Evolutionary conservation across 2,888 invertebrate genomes (phyloP).

Genomic region (Drosophila emarginata): DNA sequence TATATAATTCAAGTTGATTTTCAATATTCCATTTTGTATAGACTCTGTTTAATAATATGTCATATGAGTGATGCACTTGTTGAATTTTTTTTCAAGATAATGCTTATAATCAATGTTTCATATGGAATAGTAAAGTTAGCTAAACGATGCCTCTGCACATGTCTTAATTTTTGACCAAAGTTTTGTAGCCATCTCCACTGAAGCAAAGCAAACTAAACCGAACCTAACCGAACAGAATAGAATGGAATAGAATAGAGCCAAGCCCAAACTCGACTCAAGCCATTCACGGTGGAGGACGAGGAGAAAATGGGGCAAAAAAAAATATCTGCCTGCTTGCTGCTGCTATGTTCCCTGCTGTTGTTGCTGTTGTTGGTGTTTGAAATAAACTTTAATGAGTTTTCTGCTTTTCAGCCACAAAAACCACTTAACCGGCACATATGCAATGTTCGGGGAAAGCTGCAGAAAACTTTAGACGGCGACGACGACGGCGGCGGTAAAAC

Average conservation of each 20-base stretch:
- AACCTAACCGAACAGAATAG: too few relatives aligned
- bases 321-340: conserved; percentile 12
- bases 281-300: neutral
- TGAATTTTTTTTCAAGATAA: neutral
- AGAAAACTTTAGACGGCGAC: conserved; percentile 51
- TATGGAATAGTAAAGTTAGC: conserved; percentile 24
- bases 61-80: neutral
- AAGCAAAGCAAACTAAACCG: neutral
- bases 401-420: conserved; percentile 78
- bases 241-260: too few relatives aligned
- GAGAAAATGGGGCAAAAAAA: neutral
- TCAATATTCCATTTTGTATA: neutral
- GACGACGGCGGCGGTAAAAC: conserved; percentile 16
- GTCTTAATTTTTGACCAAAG: conserved; percentile 65
- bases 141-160: conserved; percentile 38
- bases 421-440: conserved; percentile 76
- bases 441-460: conserved; percentile 46
- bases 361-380: conserved; percentile 47
- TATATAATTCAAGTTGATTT: neutral
- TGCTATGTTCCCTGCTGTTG: conserved; percentile 3
- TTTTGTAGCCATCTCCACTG: conserved; percentile 20
- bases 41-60: neutral
- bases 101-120: conserved; percentile 5
- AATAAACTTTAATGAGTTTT: conserved; percentile 80
- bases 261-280: neutral